phyloP scores from a whole-genome alignment of 1,140 invertebrate species.

The Drosophila paulistorum region DNA sequence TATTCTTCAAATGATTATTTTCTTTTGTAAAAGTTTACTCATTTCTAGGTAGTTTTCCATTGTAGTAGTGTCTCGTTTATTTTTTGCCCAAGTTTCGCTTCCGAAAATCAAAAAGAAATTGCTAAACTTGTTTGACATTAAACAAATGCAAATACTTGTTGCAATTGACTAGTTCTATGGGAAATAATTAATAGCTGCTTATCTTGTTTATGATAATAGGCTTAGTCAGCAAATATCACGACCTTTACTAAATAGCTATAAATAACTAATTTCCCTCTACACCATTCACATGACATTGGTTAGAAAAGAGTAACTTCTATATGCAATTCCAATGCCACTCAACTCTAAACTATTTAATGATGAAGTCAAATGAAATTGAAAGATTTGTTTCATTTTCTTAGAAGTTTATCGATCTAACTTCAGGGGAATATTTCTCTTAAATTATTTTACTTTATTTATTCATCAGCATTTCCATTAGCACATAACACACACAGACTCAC shows the following conservation, averaged over 20 bases:
- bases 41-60: no score
- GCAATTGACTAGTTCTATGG: not conserved
- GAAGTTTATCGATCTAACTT: not conserved
- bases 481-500: constrained; percentile 38
- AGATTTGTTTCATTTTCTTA: no score
- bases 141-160: not conserved
- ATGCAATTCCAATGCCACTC: no score
- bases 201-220: constrained; percentile 4
- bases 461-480: constrained; percentile 21
- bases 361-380: no score
- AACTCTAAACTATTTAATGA: no score
- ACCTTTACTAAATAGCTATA: not conserved
- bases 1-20: no score
- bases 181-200: not conserved
- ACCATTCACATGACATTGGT: no score
- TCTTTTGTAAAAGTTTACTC: no score
- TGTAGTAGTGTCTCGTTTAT: not conserved
- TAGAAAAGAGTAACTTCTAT: no score
- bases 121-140: not conserved
- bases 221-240: not conserved
- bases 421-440: not conserved
- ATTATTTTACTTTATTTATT: not conserved
- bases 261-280: no score
- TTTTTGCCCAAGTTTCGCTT: not conserved
- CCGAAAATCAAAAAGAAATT: not conserved